Percentiles rank a stretch among this genome's conserved stretches.
These are phyloP conservation scores for Lamproptera curius DNA, from an alignment of 2,888 invertebrate genomes.

Conservation along the genomic window DNA sequence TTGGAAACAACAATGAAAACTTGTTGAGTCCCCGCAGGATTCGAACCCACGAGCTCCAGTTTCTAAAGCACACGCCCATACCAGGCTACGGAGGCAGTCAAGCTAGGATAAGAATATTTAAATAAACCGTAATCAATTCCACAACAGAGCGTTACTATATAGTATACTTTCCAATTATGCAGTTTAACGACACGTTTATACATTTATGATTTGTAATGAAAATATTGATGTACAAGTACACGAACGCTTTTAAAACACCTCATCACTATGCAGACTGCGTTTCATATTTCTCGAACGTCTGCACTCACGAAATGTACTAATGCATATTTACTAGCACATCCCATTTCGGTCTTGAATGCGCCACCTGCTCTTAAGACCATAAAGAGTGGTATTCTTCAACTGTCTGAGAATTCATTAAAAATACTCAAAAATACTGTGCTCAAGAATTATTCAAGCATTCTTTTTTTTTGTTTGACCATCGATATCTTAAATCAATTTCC, in stretches of 20 bases:
- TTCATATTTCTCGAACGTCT: slow-evolving; percentile 9
- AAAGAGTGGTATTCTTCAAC: slow-evolving; percentile 15
- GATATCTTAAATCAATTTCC: slow-evolving; percentile 4
- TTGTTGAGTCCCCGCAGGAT: no score
- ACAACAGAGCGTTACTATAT: no score
- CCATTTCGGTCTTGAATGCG: slow-evolving; percentile 15
- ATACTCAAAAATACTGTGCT: neutral
- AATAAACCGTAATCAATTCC: no score
- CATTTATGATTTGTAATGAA: no score
- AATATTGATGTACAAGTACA: slow-evolving; percentile 2
- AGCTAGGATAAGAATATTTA: no score
- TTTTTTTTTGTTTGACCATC: neutral
- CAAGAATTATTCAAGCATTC: neutral
- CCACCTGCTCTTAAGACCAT: slow-evolving; percentile 19
- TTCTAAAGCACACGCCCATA: no score
- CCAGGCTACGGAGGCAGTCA: no score
- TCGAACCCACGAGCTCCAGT: no score
- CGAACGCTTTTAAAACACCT: slow-evolving; percentile 4
- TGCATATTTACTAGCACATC: slow-evolving; percentile 4
- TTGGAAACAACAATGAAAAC: no score
- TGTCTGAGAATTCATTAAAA: slow-evolving; percentile 15
- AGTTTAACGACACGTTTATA: no score
- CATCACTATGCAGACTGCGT: slow-evolving; percentile 14
- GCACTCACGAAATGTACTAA: slow-evolving; percentile 5
- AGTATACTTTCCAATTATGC: no score